Percentiles rank a stretch among this genome's conserved stretches.
Conservation (phyloP, 2,113 vertebrate species). For the Heloderma charlesbogerti region DNA sequence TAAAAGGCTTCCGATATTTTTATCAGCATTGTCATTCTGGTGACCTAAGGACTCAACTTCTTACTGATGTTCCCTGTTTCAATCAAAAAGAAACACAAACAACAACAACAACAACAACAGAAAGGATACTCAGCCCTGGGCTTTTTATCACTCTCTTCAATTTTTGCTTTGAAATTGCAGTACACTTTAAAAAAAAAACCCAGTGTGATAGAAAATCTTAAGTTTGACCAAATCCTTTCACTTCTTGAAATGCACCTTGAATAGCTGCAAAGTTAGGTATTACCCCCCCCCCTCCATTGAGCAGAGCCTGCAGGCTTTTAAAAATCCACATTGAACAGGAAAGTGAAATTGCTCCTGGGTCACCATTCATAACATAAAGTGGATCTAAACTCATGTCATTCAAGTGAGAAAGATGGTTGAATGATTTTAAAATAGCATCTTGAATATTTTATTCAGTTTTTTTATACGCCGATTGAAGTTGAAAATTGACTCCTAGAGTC, state of each 20-base stretch:
- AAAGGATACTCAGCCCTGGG: not conserved
- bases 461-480: conserved; percentile 23
- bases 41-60: not conserved
- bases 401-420: conserved; percentile 13
- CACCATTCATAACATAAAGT: conserved; percentile 33
- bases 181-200: not conserved
- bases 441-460: conserved; percentile 43
- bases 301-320: not conserved
- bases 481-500: conserved; percentile 40
- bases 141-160: not conserved
- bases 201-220: not conserved
- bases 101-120: not conserved
- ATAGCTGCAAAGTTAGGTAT: not conserved
- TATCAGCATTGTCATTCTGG: conserved; percentile 21
- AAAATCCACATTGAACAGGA: conserved; percentile 21
- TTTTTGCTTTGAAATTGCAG: conserved; percentile 20
- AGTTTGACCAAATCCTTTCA: conserved; percentile 28
- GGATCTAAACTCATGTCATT: conserved; percentile 33
- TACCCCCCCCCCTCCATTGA: too few relatives aligned
- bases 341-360: conserved; percentile 41
- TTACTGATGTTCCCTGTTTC: not conserved
- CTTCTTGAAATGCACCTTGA: conserved; percentile 10
- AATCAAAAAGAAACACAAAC: not conserved
- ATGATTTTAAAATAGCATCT: conserved; percentile 51
- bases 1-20: conserved; percentile 14